Conservation (phyloP, 2,113 vertebrate genomes). For the Gavia stellata region DNA sequence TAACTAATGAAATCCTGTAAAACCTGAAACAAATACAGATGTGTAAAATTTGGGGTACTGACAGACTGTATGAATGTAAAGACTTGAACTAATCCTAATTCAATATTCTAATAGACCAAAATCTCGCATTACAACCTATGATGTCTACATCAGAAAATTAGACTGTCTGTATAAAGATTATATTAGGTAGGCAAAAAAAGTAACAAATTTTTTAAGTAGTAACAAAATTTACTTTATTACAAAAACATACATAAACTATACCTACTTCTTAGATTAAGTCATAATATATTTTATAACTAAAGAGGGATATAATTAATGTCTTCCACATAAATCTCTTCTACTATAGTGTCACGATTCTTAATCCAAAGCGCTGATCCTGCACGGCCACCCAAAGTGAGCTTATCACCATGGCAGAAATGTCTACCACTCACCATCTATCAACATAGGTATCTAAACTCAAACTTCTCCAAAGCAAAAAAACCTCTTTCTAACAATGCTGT, state of each 20-base stretch:
- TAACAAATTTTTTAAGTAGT: neutral
- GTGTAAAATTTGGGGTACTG: neutral
- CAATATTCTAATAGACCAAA: neutral
- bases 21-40: neutral
- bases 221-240: neutral
- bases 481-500: neutral
- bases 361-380: neutral
- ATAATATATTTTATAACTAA: neutral
- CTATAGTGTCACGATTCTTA: neutral
- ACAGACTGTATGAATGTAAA: neutral
- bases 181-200: neutral
- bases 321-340: neutral
- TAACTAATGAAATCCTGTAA: neutral
- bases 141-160: neutral
- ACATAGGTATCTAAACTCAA: neutral
- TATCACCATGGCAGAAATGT: neutral
- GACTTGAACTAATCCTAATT: neutral
- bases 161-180: neutral
- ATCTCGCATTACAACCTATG: neutral
- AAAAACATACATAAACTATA: neutral
- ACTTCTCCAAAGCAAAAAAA: neutral
- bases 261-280: neutral
- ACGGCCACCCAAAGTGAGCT: neutral
- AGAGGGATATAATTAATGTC: neutral
- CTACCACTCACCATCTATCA: neutral